A percentile compares a stretch with the other conserved stretches of the same genome.
phyloP scores from a whole-genome alignment of 2,113 vertebrate species.

The Corvus moneduloides region DNA sequence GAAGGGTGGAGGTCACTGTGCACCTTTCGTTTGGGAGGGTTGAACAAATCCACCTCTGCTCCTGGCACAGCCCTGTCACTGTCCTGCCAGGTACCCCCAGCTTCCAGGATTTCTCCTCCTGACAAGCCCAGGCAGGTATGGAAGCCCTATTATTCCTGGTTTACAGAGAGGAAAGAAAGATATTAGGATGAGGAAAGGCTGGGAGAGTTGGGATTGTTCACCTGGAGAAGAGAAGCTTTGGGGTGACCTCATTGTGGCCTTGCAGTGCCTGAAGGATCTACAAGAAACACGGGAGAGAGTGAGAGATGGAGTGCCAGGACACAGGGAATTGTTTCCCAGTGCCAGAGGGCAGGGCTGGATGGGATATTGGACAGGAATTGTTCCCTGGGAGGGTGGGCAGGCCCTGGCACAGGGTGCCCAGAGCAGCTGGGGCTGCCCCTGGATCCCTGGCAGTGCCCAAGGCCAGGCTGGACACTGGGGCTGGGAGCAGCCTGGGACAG shows the following conservation, averaged over 20 bases:
- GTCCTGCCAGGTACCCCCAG: neutral
- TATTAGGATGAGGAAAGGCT: neutral
- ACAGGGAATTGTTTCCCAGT: neutral
- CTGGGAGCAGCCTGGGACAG: neutral
- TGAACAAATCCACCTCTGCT: neutral
- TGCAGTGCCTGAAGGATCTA: neutral
- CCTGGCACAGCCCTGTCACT: neutral
- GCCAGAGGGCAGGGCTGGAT: rapidly evolving
- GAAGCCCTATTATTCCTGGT: neutral
- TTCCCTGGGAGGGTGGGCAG: neutral
- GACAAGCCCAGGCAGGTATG: neutral
- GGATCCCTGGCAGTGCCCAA: neutral
- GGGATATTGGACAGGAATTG: rapidly evolving
- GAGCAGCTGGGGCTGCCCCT: neutral
- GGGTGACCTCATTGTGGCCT: rapidly evolving
- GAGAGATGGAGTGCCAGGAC: neutral
- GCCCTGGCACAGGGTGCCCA: neutral
- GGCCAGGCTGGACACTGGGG: neutral
- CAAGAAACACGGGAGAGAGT: neutral
- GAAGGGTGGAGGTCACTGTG: neutral
- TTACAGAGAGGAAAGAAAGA: neutral
- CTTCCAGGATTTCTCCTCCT: neutral
- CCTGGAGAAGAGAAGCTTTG: neutral
- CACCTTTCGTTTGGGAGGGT: neutral
- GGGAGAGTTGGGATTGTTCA: neutral